phyloP scores from a whole-genome alignment of 2,888 invertebrate species.

The Bruchidius siliquastri region DNA sequence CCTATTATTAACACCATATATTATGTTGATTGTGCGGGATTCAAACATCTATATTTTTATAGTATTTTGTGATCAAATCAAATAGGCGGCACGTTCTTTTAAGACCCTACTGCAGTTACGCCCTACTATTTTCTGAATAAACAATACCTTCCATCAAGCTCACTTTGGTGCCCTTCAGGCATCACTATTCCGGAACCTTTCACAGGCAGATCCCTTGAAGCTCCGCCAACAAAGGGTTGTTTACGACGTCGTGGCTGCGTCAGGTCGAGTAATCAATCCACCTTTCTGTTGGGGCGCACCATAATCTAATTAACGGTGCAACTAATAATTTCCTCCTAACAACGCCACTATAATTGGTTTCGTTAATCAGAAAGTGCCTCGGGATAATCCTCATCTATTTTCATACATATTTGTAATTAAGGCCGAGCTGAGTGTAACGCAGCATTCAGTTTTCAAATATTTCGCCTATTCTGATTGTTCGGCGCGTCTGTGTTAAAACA shows the following conservation, averaged over 20 bases:
- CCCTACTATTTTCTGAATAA: background rate
- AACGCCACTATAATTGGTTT: constrained; percentile 50
- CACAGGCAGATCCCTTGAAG: background rate
- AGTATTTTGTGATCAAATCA: no score
- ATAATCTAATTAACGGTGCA: constrained; percentile 47
- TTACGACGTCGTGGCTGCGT: constrained; percentile 14
- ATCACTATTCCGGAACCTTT: background rate
- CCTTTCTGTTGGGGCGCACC: constrained; percentile 27
- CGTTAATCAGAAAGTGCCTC: constrained; percentile 48
- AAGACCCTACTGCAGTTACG: background rate
- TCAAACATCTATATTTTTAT: no score
- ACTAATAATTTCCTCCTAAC: constrained; percentile 48
- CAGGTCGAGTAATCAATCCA: constrained; percentile 28
- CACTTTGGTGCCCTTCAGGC: background rate
- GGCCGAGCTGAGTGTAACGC: background rate
- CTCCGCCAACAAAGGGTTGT: constrained; percentile 13
- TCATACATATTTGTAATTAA: constrained; percentile 39
- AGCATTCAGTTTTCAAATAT: no score
- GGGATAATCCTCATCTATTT: constrained; percentile 43
- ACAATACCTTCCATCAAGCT: background rate
- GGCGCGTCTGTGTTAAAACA: no score
- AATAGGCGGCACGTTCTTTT: no score
- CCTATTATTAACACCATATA: no score
- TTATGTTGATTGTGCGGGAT: no score
- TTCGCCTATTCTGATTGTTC: no score